These are phyloP conservation scores for Coturnix japonica DNA, from an alignment of 2,113 vertebrate genomes.

Conservation along the genomic window DNA sequence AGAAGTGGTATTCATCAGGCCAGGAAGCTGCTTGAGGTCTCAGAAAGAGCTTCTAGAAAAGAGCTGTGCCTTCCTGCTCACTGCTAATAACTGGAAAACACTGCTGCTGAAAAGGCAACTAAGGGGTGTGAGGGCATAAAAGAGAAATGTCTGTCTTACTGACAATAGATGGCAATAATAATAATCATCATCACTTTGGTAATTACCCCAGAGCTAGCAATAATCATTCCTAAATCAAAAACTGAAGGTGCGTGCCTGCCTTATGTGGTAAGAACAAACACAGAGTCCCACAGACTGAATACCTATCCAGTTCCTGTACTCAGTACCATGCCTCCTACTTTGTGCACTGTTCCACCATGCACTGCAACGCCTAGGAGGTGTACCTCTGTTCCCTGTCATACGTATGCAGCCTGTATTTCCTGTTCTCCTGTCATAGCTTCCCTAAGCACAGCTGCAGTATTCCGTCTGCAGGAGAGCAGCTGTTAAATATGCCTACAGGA, in stretches of 20 bases:
- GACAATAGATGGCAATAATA: neutral
- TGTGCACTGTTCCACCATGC: neutral
- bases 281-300: neutral
- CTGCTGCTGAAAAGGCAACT: neutral
- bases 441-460: neutral
- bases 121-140: neutral
- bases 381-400: accelerated
- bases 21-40: neutral
- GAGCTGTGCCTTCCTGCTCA: neutral
- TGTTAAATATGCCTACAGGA: neutral
- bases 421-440: neutral
- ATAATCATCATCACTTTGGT: neutral
- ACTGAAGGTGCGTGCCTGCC: neutral
- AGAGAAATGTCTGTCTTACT: neutral
- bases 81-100: neutral
- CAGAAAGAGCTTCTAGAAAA: conserved; percentile 4
- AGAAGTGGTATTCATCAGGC: neutral
- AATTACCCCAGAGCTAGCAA: neutral
- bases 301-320: neutral
- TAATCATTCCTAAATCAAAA: neutral
- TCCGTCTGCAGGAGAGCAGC: neutral
- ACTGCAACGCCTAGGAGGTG: neutral
- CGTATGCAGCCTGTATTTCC: neutral
- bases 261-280: neutral
- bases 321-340: neutral